Conservation (phyloP, 2,888 invertebrate species). For the Halictus quadricinctus region DNA sequence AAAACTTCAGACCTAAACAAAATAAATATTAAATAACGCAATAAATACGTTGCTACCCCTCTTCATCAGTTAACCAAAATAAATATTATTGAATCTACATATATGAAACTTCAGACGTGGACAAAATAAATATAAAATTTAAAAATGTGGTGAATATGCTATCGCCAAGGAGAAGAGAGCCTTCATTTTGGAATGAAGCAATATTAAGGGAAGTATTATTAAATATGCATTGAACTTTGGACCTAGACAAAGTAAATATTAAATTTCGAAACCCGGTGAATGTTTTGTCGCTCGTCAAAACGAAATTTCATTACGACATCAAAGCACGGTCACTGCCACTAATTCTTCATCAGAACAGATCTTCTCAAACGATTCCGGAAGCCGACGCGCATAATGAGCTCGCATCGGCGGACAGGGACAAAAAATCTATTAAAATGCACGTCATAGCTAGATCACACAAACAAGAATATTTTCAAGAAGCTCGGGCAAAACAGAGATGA, state of each 20-base stretch:
- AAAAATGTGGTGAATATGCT: too few relatives aligned
- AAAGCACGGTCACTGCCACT: background rate
- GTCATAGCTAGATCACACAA: conserved; percentile 26
- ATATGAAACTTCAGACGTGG: background rate
- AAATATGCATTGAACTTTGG: background rate
- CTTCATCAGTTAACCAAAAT: background rate
- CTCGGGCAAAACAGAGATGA: conserved; percentile 64
- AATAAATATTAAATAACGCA: background rate
- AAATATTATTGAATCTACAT: background rate
- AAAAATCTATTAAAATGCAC: conserved; percentile 30
- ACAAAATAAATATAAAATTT: background rate
- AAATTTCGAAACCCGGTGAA: background rate
- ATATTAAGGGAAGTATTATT: background rate
- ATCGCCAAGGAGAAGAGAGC: too few relatives aligned
- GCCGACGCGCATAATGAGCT: background rate
- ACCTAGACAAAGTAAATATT: background rate
- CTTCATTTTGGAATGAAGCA: too few relatives aligned
- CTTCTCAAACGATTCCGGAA: background rate
- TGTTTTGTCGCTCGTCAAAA: background rate
- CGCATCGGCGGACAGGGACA: background rate
- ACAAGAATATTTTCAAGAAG: conserved; percentile 38
- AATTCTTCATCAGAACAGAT: background rate
- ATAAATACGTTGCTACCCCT: background rate
- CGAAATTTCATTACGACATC: background rate
- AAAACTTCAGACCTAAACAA: background rate